Evolutionary conservation across 2,888 invertebrate genomes (phyloP), one percentile per base, ranked within the genome.

Genomic region (Netelia inedita): DNA sequence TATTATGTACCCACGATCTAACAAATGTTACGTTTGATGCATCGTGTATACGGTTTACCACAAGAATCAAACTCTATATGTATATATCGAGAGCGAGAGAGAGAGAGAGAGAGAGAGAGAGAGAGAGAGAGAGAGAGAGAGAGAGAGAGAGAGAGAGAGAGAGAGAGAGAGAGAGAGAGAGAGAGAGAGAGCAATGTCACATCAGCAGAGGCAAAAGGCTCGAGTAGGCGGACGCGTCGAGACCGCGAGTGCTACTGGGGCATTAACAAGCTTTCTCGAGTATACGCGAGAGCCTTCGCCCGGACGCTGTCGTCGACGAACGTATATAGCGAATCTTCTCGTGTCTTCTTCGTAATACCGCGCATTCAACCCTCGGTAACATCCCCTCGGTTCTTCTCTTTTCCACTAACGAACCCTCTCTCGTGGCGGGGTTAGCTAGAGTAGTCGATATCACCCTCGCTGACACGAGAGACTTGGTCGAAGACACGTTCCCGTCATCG

Each of bases 371-470:
- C 21, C 63, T n/a, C 86, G 80, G 74, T 82, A 84, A 73, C 79
- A 69, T 87, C 83, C 6, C 85, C 89, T 89, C 87, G 88, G 88
- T 89, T 87, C 86, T 83, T 82, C 86, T 86, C 87, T 87, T 88
- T 91, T 89, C 89, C 88, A 87, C 90, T 91, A 91, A 91, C 91
- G 91, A 91, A 91, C 91, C 89, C 83, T 78, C 86, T 86, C 78
- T 76, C 80, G 83, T 73, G 84, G 79, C 81, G 79, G 86, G 78
- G n/a, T 71, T 71, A 61, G 69, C 61, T 63, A 50, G 46, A 11
- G 11, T 46, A 46, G 46, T 14, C 46, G 46, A 46, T 46, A 46
- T 46, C 46, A 46, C 74, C n/a, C 73, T 73, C 80, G 66, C 73
- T 28, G 73, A 66, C 73, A 53, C 63, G 73, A 73, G 66, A 66